Conservation (phyloP, 1,140 invertebrate genomes). For the Maniola jurtina region DNA sequence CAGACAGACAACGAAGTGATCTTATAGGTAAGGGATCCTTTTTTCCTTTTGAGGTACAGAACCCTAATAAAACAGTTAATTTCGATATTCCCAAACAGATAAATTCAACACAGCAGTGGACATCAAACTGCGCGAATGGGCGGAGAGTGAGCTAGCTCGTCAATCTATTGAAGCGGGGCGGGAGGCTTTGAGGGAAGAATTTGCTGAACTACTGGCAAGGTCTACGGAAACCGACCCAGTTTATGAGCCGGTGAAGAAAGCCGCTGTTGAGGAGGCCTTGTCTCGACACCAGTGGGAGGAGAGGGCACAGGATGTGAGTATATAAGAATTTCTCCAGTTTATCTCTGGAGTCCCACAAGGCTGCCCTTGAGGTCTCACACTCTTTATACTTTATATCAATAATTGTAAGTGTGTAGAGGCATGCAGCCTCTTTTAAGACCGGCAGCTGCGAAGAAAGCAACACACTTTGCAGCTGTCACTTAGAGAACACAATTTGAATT, state of each 20-base stretch:
- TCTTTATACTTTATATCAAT: too few relatives aligned
- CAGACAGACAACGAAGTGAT: too few relatives aligned
- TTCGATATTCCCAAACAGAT: slow-evolving; percentile 75
- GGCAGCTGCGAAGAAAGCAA: too few relatives aligned
- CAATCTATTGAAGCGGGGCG: slow-evolving; percentile 87
- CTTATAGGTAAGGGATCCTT: too few relatives aligned
- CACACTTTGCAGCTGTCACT: too few relatives aligned
- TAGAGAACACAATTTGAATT: too few relatives aligned
- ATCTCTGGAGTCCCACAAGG: too few relatives aligned
- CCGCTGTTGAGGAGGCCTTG: slow-evolving; percentile 91
- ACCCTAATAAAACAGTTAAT: not conserved
- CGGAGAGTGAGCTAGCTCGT: slow-evolving; percentile 91
- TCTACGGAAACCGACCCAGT: slow-evolving; percentile 90
- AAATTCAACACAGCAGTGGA: slow-evolving; percentile 98
- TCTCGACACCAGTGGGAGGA: slow-evolving; percentile 94
- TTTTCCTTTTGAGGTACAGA: too few relatives aligned
- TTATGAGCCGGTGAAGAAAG: slow-evolving; percentile 93
- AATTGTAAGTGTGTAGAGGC: too few relatives aligned
- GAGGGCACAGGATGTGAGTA: slow-evolving; percentile 75
- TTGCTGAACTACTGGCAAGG: slow-evolving; percentile 86
- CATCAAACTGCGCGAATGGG: slow-evolving; percentile 98
- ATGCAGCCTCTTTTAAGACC: too few relatives aligned
- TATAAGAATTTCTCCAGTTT: not conserved
- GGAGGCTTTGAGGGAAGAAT: slow-evolving; percentile 93
- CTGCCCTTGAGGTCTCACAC: too few relatives aligned